Evolutionary conservation across 1,140 invertebrate species (phyloP).

Genomic region (Rhynchophorus ferrugineus): DNA sequence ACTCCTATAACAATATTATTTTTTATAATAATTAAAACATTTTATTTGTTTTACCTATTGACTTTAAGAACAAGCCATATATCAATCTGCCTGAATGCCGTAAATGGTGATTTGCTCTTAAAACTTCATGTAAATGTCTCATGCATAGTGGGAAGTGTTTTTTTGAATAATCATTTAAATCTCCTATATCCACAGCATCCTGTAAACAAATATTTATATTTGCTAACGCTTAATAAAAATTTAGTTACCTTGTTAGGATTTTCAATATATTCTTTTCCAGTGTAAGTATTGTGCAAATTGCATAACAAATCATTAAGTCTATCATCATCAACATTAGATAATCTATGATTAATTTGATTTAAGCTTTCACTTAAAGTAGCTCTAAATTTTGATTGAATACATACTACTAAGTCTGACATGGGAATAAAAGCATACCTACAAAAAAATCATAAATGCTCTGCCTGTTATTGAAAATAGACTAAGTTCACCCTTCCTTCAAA

Average conservation of each 20-base stretch:
- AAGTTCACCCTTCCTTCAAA: slow-evolving; percentile 57
- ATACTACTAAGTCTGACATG: slow-evolving; percentile 71
- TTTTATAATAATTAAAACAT: neutral
- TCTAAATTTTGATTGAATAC: slow-evolving; percentile 73
- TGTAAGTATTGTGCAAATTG: slow-evolving; percentile 71
- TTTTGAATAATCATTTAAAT: slow-evolving; percentile 63
- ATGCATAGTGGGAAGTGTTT: slow-evolving; percentile 92
- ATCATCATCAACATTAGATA: slow-evolving; percentile 74
- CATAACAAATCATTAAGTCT: slow-evolving; percentile 64
- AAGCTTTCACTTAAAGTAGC: slow-evolving; percentile 66
- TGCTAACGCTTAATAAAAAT: neutral
- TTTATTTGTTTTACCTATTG: slow-evolving; percentile 36
- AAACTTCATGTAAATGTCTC: slow-evolving; percentile 74
- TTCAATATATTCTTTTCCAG: slow-evolving; percentile 62
- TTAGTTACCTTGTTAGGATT: slow-evolving; percentile 33
- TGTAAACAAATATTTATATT: slow-evolving; percentile 9
- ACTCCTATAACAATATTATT: slow-evolving; percentile 25
- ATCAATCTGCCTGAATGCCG: slow-evolving; percentile 83
- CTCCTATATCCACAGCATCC: slow-evolving; percentile 40
- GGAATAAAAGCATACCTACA: slow-evolving; percentile 73
- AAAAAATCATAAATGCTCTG: neutral
- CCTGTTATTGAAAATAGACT: neutral
- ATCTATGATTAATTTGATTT: slow-evolving; percentile 53
- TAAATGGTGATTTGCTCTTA: slow-evolving; percentile 77
- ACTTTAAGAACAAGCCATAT: slow-evolving; percentile 93